Percentiles rank a stretch among this genome's conserved stretches.
Conservation (phyloP, 64 coral and sea anemone genomes). For the Acropora tenuis region DNA sequence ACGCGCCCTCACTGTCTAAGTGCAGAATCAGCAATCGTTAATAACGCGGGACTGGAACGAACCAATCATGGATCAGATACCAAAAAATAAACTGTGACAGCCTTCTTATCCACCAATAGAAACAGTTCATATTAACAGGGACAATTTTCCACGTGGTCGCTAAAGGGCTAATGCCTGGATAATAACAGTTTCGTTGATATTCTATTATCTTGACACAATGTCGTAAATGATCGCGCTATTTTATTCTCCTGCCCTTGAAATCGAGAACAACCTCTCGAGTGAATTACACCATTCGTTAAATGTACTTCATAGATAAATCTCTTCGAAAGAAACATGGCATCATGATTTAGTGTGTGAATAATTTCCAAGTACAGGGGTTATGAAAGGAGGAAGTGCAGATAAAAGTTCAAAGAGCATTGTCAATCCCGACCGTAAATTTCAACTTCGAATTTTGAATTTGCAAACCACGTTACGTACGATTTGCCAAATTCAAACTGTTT, state of each 20-base stretch:
- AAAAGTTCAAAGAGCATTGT: too few relatives aligned
- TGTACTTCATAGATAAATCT: neutral
- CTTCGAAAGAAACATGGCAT: too few relatives aligned
- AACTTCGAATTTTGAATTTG: too few relatives aligned
- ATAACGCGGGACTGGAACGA: conserved; percentile 31
- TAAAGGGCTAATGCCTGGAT: neutral
- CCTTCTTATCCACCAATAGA: neutral
- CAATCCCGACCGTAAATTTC: too few relatives aligned
- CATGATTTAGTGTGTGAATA: neutral
- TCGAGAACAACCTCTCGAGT: conserved; percentile 5
- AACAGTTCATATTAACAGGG: neutral
- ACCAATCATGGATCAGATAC: neutral
- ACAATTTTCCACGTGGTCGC: neutral
- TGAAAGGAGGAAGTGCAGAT: too few relatives aligned
- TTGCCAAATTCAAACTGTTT: too few relatives aligned
- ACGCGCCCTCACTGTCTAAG: neutral
- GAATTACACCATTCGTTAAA: neutral
- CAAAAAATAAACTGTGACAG: neutral
- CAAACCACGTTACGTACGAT: too few relatives aligned
- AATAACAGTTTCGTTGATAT: conserved; percentile 12
- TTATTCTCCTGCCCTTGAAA: neutral
- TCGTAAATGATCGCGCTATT: neutral
- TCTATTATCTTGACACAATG: neutral
- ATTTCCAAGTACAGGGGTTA: too few relatives aligned
- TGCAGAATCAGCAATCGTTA: neutral